phyloP scores from a whole-genome alignment of 2,888 invertebrate genomes.

The Nebria salina region DNA sequence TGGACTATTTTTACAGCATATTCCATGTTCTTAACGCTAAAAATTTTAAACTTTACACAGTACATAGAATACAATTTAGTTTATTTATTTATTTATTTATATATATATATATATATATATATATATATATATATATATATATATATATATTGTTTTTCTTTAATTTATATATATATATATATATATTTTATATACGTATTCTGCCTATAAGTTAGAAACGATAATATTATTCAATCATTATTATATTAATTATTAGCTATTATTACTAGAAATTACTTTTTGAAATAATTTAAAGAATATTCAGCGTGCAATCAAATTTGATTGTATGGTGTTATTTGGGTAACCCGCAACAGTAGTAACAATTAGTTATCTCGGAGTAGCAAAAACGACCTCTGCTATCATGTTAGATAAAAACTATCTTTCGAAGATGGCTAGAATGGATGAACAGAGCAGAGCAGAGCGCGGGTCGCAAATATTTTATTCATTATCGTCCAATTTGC shows the following conservation, averaged over 20 bases:
- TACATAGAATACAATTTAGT: conserved; percentile 47
- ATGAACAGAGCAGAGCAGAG: not conserved
- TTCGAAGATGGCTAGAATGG: not conserved
- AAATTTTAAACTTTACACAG: conserved; percentile 42
- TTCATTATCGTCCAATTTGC: not conserved
- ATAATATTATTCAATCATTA: conserved; percentile 55
- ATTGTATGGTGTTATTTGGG: conserved; percentile 62
- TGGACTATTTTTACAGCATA: conserved; percentile 47
- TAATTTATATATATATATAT: conserved; percentile 47
- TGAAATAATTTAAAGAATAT: conserved; percentile 58
- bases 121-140: conserved; percentile 47
- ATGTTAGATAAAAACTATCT: not conserved
- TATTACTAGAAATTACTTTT: conserved; percentile 59
- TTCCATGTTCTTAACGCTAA: conserved; percentile 44
- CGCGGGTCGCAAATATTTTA: not conserved
- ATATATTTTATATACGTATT: conserved; percentile 51
- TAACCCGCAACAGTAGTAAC: conserved; percentile 45
- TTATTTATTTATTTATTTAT: conserved; percentile 48
- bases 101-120: conserved; percentile 47
- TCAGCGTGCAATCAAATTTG: conserved; percentile 66
- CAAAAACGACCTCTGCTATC: not conserved
- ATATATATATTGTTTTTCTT: conserved; percentile 45
- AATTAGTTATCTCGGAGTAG: conserved; percentile 13
- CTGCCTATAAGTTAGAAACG: conserved; percentile 44
- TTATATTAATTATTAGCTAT: conserved; percentile 53